A percentile compares a stretch with the other conserved stretches of the same genome.
Evolutionary conservation across 2,113 vertebrate species (phyloP).

Genomic region (Zosterops japonicus): DNA sequence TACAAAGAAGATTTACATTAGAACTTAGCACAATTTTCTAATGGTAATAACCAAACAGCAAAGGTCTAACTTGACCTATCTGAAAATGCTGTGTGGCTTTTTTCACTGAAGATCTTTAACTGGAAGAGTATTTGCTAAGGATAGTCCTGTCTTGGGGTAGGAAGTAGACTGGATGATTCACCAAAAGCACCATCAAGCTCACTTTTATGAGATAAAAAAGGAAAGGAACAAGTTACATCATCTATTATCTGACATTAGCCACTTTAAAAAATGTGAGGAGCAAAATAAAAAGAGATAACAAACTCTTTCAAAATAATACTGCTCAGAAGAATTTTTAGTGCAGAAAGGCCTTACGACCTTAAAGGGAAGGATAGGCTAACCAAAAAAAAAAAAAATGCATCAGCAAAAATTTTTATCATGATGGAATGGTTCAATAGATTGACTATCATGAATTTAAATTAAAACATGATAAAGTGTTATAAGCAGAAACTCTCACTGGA

Average conservation of each 20-base stretch:
- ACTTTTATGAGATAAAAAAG: not conserved
- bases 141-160: not conserved
- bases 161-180: not conserved
- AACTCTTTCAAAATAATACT: not conserved
- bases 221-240: not conserved
- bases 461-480: slow-evolving; percentile 5
- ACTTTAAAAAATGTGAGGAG: not conserved
- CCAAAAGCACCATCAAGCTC: not conserved
- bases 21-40: not conserved
- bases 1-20: not conserved
- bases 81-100: not conserved
- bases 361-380: not conserved
- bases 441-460: slow-evolving; percentile 43
- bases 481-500: not conserved
- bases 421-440: not conserved
- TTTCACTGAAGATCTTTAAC: not conserved
- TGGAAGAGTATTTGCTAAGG: not conserved
- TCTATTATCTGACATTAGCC: not conserved
- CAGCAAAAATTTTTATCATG: not conserved
- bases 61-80: not conserved
- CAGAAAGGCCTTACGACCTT: not conserved
- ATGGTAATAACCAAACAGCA: not conserved
- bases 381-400: slow-evolving; percentile 45
- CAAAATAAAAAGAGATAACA: not conserved
- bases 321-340: not conserved